These are phyloP conservation scores for Pardosa pseudoannulata DNA, from an alignment of 2,888 invertebrate genomes.

Conservation along the genomic window DNA sequence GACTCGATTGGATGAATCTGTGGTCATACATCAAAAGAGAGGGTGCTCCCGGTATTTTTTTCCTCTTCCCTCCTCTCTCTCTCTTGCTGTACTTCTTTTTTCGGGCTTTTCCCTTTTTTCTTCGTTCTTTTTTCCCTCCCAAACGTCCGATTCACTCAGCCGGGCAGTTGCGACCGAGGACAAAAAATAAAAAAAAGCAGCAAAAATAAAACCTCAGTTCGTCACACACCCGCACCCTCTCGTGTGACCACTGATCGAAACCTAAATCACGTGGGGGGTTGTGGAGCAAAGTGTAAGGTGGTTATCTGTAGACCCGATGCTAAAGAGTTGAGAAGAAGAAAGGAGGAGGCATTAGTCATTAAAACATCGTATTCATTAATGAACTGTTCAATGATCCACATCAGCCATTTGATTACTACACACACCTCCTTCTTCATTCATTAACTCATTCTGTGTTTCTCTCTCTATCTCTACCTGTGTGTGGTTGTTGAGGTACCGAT, in stretches of 20 bases:
- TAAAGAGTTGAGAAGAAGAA: no score
- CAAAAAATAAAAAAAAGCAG: no score
- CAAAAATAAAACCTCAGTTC: conserved; percentile 8
- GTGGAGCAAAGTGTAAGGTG: conserved; percentile 7
- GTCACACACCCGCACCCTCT: conserved; percentile 6
- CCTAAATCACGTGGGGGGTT: conserved; percentile 37
- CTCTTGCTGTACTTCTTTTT: background rate
- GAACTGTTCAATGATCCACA: no score
- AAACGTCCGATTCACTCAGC: conserved; percentile 51
- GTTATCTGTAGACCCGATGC: background rate
- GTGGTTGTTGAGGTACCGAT: no score
- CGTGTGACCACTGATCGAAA: conserved; percentile 53
- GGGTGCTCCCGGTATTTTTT: conserved; percentile 21
- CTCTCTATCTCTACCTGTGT: no score
- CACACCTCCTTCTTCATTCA: no score
- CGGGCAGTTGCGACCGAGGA: conserved; percentile 46
- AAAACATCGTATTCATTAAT: no score
- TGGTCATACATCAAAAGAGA: conserved; percentile 58
- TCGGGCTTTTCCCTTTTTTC: no score
- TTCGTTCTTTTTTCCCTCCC: background rate
- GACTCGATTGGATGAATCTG: conserved; percentile 62
- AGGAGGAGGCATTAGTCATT: background rate
- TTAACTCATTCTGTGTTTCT: no score
- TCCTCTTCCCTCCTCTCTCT: background rate
- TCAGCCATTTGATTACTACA: no score